phyloP scores from a whole-genome alignment of 2,888 invertebrate species.

The Notodonta ziczac region DNA sequence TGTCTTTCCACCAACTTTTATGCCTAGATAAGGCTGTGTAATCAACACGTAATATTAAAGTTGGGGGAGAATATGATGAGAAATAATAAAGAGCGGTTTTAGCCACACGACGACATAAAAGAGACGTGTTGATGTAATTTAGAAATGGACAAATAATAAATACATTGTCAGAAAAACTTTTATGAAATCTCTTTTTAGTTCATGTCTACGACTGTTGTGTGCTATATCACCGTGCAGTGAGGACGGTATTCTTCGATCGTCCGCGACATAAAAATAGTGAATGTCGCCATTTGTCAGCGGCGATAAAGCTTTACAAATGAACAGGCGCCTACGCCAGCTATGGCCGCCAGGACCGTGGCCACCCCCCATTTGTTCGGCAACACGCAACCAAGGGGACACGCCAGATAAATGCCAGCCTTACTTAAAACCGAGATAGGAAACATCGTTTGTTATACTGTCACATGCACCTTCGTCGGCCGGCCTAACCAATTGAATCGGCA shows the following conservation, averaged over 20 bases:
- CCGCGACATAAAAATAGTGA: conserved; percentile 71
- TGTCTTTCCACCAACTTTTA: conserved; percentile 77
- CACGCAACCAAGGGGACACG: conserved; percentile 69
- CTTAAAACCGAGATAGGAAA: conserved; percentile 60
- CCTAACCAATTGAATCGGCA: conserved; percentile 39
- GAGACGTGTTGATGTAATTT: conserved; percentile 7
- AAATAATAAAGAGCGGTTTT: conserved; percentile 29
- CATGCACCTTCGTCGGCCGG: conserved; percentile 42
- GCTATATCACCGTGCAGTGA: conserved; percentile 26
- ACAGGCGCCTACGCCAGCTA: conserved; percentile 65
- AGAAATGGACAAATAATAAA: conserved; percentile 5
- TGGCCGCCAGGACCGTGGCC: conserved; percentile 58
- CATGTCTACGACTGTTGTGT: conserved; percentile 3
- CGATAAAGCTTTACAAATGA: conserved; percentile 80
- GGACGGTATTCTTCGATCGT: conserved; percentile 60
- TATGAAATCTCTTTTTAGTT: not conserved
- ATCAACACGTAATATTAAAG: conserved; percentile 70
- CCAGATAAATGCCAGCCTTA: conserved; percentile 64
- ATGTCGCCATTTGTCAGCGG: conserved; percentile 72
- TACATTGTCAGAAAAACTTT: not conserved
- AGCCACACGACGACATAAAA: conserved; percentile 11
- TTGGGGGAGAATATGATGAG: conserved; percentile 36
- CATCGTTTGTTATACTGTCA: conserved; percentile 54
- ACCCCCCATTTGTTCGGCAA: conserved; percentile 67
- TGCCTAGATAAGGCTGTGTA: conserved; percentile 74